Base-by-base conservation (phyloP, 1,140 invertebrate species). In the Procambarus clarkii region DNA sequence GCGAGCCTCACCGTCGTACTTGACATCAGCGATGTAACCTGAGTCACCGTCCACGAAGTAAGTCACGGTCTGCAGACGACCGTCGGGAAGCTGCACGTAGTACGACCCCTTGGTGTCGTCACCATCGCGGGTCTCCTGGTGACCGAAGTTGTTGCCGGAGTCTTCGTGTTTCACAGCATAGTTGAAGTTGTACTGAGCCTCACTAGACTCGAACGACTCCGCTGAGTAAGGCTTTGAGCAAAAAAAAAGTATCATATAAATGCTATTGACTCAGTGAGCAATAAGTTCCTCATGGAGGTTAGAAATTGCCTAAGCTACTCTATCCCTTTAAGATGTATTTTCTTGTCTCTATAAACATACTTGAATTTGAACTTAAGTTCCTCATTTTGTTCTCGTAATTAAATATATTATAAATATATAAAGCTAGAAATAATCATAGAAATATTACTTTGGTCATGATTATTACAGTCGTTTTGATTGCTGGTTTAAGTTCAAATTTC, bases 71-170 rank as follows among this genome's bases (percentile, higher is more conserved):
- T 91, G 91, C n/a, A 92, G 79, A 24, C 87, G 78, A 13, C 92
- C 92, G 80, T 93, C 92, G 77, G 92, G 92, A 50, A 93, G 92
- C 54, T 83, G 79, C 9, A 93, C 92, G 34, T 91, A 71, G 87
- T 93, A 93, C 21, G 54, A 77, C 21, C 92, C 92, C 58, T 90
- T 71, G 71, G 92, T 93, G 48, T 78, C 69, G 58, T 85, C 78
- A 71, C 71, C 87, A 60, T 93, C 92, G 60, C 92, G 92, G 85
- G 46, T 74, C 76, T 93, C 92, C 48, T 76, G 58, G 44, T 93
- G 92, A 24, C 86, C 92, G 74, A 93, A 93, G 81, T 93, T 87
- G 79, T 81, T 81, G 48, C 45, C 79, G 0, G 79, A 81, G 79
- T 21, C 21, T 2, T 81, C 79, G 79, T 81, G 48, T 24, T 81